Base-by-base conservation (phyloP, 2,888 invertebrate species). In the Melanostoma mellinum region DNA sequence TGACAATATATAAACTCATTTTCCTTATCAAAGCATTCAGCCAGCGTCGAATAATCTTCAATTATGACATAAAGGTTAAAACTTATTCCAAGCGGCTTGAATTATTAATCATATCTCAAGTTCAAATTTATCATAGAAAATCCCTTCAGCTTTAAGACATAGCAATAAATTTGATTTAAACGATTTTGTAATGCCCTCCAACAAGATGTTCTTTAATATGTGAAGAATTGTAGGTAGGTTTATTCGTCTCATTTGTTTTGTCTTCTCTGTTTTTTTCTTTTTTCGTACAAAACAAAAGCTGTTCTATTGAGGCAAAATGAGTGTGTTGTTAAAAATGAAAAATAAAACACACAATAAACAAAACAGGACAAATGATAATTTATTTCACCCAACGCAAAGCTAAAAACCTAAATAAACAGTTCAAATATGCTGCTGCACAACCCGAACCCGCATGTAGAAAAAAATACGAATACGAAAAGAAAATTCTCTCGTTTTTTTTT, bases 351-450 rank as follows among this genome's bases (percentile, higher is more conserved):
- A n/a, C 48, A 67, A 68, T 52, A 53, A 60, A 81, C 10, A 73
- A 48, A 63, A 68, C 56, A 72, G 67, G 46, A 76, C 72, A 77
- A 77, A 73, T 77, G 58, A 56, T 67, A 73, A 77, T 73, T 73
- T 73, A 73, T 72, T 61, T 63, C 60, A 53, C 36, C 50, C 76
- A 9, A 32, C 50, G 50, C 38, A 50, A 61, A 76, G 20, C 10
- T 61, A 61, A 58, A 58, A 67, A 72, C 55, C 61, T 77, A 82
- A 82, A 82, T 72, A 82, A 82, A 82, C 55, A 82, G 55, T 63
- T 77, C 50, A 81, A 72, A 63, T 72, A 76, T 52, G 50, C 65
- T 65, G 46, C 40, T 36, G 30, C 61, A 36, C 55, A 61, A 36
- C 5, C 33, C 44, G 48, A 40, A 8, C 8, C 10, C 40, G 44